phyloP scores from a whole-genome alignment of 2,113 vertebrate species.

The Rhinoderma darwinii region DNA sequence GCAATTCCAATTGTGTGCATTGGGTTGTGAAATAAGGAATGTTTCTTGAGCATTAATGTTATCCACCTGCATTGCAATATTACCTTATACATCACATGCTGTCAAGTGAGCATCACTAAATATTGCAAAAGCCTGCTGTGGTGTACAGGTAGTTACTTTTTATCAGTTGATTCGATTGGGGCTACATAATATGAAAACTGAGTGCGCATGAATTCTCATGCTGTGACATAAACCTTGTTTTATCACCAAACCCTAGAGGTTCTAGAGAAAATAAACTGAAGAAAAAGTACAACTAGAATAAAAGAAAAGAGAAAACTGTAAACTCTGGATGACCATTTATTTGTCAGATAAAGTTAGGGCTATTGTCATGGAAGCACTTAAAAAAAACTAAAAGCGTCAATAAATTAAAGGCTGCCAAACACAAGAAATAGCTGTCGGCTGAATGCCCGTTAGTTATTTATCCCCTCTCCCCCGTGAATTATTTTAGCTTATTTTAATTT shows the following conservation, averaged over 20 bases:
- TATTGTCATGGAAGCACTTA: constrained; percentile 1
- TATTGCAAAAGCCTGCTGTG: constrained; percentile 44
- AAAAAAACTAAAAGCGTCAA: neutral
- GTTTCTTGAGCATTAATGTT: constrained; percentile 40
- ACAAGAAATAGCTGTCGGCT: no score
- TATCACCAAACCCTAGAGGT: constrained; percentile 47
- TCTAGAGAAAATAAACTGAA: constrained; percentile 35
- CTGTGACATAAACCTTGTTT: constrained; percentile 56
- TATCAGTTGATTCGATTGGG: constrained; percentile 58
- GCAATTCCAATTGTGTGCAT: constrained; percentile 39
- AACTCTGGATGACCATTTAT: constrained; percentile 1
- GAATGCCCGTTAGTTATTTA: neutral
- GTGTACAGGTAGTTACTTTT: constrained; percentile 58
- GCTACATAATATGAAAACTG: constrained; percentile 54
- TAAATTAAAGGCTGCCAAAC: neutral
- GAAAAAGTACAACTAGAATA: constrained; percentile 49
- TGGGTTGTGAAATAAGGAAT: constrained; percentile 49
- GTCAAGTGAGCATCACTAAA: constrained; percentile 50
- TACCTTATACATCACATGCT: constrained; percentile 56
- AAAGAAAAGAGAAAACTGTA: constrained; percentile 42
- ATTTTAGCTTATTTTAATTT: no score
- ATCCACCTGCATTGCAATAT: constrained; percentile 55
- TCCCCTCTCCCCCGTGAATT: neutral
- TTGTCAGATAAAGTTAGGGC: constrained; percentile 17
- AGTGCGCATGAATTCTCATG: constrained; percentile 24